Conservation (phyloP, 2,113 vertebrate genomes). For the Pterophyllum scalare region DNA sequence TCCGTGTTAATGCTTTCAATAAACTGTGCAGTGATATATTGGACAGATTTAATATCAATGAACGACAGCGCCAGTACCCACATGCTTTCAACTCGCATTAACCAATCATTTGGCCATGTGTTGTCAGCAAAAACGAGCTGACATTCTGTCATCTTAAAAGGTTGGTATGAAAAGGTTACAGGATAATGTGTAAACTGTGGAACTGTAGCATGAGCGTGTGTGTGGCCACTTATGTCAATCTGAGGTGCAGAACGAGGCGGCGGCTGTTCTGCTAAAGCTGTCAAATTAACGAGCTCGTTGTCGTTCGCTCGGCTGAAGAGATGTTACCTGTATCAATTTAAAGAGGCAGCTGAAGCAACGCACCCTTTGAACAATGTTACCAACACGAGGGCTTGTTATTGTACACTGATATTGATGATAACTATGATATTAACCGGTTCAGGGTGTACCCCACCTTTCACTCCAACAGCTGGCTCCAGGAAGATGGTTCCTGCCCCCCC, state of each 20-base stretch:
- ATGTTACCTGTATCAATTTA: neutral
- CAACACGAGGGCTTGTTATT: neutral
- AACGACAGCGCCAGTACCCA: neutral
- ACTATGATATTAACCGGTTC: neutral
- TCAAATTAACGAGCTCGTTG: neutral
- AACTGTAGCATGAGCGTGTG: neutral
- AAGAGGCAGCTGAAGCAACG: neutral
- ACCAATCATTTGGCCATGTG: constrained; percentile 2
- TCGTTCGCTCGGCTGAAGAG: neutral
- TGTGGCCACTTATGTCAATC: neutral
- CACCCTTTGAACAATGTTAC: neutral
- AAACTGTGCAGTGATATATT: constrained; percentile 5
- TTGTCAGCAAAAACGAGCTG: neutral
- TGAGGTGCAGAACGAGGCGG: neutral
- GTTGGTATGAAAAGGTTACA: neutral
- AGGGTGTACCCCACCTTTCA: too few relatives aligned
- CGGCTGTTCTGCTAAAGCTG: neutral
- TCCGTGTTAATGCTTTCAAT: neutral
- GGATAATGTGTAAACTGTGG: neutral
- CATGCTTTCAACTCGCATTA: neutral
- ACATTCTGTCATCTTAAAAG: neutral
- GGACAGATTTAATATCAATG: neutral
- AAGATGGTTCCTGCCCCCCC: too few relatives aligned
- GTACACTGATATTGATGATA: neutral
- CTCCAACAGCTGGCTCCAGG: too few relatives aligned